Percentiles rank a stretch among this genome's conserved stretches.
These are phyloP conservation scores for Leucopsar rothschildi DNA, from an alignment of 2,113 vertebrate genomes.

Conservation along the genomic window DNA sequence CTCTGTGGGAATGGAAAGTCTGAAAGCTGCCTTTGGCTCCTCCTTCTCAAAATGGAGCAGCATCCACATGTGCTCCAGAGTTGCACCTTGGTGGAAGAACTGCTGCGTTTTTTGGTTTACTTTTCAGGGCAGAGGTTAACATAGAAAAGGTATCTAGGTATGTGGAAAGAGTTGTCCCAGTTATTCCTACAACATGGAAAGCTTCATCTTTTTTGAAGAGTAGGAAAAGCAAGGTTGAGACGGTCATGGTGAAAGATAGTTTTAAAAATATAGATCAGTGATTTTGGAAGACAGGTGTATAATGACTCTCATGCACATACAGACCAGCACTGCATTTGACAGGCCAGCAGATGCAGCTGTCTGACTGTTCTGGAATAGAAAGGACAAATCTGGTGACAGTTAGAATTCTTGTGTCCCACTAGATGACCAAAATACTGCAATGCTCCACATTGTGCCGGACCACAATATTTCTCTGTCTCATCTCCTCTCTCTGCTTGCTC, in stretches of 20 bases:
- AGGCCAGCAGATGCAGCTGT: neutral
- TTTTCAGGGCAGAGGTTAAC: neutral
- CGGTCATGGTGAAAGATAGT: neutral
- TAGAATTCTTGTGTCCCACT: neutral
- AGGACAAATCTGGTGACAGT: neutral
- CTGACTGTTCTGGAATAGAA: neutral
- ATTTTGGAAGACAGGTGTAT: neutral
- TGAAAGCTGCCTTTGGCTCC: neutral
- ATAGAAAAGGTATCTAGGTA: neutral
- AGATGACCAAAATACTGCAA: neutral
- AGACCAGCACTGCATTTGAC: neutral
- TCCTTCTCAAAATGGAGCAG: neutral
- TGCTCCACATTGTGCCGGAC: neutral
- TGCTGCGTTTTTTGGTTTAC: neutral
- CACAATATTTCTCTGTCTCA: neutral
- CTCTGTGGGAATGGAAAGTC: neutral
- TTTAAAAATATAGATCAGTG: neutral
- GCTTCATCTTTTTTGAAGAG: neutral
- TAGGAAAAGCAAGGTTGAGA: constrained; percentile 24
- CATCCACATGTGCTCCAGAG: neutral
- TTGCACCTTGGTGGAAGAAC: neutral
- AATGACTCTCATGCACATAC: neutral
- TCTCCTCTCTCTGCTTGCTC: constrained; percentile 64
- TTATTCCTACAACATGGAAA: neutral
- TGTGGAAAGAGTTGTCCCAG: neutral